phyloP scores from a whole-genome alignment of 2,113 vertebrate species.

The Melierax canorus region DNA sequence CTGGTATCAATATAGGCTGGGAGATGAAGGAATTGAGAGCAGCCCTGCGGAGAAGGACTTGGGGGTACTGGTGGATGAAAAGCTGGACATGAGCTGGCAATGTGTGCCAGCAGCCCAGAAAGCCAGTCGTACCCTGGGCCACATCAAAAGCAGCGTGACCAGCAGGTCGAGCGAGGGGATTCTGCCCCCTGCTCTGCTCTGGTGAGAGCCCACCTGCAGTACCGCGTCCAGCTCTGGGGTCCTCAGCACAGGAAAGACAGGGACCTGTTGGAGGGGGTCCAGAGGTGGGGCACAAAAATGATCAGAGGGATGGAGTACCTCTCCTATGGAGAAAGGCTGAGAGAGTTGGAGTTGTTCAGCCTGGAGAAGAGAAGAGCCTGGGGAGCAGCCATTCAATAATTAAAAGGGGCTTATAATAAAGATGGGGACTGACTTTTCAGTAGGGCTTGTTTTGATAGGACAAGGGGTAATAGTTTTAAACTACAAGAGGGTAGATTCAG shows the following conservation, averaged over 20 bases:
- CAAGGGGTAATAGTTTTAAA: background rate
- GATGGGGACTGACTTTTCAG: background rate
- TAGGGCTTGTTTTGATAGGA: background rate
- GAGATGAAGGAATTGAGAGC: too few relatives aligned
- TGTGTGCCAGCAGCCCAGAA: too few relatives aligned
- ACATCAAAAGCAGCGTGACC: too few relatives aligned
- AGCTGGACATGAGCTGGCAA: too few relatives aligned
- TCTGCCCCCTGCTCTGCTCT: background rate
- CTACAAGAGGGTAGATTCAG: background rate
- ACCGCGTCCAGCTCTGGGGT: background rate
- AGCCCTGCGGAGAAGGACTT: too few relatives aligned
- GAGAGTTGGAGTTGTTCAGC: background rate
- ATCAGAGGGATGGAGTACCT: accelerated
- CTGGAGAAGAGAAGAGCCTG: background rate
- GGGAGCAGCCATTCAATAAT: background rate
- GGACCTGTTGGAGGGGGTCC: accelerated
- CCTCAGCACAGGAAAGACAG: accelerated
- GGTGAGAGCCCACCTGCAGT: background rate
- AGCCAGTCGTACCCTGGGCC: too few relatives aligned
- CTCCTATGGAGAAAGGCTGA: background rate
- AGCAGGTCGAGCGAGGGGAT: background rate
- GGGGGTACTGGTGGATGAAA: too few relatives aligned
- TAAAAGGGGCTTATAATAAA: background rate
- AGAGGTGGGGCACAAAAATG: background rate
- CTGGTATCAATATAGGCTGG: too few relatives aligned